phyloP scores from a whole-genome alignment of 2,888 invertebrate genomes.

The Odontocerum albicorne region DNA sequence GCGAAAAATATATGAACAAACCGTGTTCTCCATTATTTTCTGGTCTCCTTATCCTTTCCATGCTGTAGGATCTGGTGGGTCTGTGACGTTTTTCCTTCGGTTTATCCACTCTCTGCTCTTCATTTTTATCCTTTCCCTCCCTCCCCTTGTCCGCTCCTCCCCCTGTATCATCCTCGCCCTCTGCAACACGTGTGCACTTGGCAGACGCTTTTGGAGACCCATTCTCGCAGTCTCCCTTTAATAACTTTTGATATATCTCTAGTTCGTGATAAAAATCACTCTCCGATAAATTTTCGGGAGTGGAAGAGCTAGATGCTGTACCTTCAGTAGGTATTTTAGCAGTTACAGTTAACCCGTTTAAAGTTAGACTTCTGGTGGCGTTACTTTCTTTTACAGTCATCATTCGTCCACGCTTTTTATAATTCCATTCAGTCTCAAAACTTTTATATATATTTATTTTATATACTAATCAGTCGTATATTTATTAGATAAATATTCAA shows the following conservation, averaged over 20 bases:
- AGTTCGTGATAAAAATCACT: constrained; percentile 53
- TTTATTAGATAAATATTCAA: too few species aligned
- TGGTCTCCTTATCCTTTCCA: constrained; percentile 29
- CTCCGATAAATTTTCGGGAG: constrained; percentile 38
- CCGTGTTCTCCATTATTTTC: constrained; percentile 11
- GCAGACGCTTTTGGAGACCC: constrained; percentile 30
- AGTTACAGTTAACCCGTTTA: constrained; percentile 54
- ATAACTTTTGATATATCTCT: constrained; percentile 51
- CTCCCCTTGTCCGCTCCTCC: constrained; percentile 10
- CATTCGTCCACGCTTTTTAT: constrained; percentile 5
- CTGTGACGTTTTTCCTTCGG: constrained; percentile 22
- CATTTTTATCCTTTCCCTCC: constrained; percentile 18
- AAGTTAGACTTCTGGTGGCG: constrained; percentile 48
- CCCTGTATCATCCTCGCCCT: constrained; percentile 10
- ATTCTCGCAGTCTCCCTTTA: constrained; percentile 38
- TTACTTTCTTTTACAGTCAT: constrained; percentile 38
- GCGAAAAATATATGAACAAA: too few species aligned
- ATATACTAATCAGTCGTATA: too few species aligned
- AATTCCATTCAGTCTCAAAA: background rate
- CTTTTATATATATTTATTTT: background rate
- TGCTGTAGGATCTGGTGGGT: constrained; percentile 33
- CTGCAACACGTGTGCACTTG: constrained; percentile 30
- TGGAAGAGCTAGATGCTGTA: constrained; percentile 40
- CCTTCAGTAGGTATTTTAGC: constrained; percentile 40
- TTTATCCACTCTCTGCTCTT: constrained; percentile 14